A percentile compares a stretch with the other conserved stretches of the same genome.
phyloP scores from a whole-genome alignment of 2,113 vertebrate genomes.

The Podocnemis expansa region DNA sequence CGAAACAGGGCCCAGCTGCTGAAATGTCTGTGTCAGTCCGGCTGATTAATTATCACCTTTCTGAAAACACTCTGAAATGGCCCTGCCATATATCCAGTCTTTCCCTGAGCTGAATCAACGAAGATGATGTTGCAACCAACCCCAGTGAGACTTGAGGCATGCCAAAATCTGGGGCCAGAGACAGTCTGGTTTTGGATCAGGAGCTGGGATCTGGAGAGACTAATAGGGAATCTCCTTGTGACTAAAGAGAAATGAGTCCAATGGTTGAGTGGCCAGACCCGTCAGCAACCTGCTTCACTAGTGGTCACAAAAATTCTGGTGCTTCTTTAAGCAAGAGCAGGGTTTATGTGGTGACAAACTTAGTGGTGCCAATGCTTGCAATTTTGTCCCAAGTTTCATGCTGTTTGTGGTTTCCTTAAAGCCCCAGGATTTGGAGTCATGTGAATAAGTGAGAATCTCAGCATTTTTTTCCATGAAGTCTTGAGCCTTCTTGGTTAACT shows the following conservation, averaged over 20 bases:
- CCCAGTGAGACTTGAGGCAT: background rate
- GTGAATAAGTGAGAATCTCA: too few species aligned
- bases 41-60: background rate
- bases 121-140: background rate
- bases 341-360: background rate
- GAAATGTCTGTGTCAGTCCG: background rate
- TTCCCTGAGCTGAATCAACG: background rate
- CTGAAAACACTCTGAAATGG: background rate
- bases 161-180: background rate
- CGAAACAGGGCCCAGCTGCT: too few species aligned
- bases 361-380: background rate
- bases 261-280: background rate
- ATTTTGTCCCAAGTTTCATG: background rate
- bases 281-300: background rate
- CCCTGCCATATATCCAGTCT: background rate
- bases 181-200: background rate
- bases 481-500: too few species aligned
- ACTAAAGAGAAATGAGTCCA: background rate
- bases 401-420: background rate
- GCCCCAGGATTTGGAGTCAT: background rate
- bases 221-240: background rate
- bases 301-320: background rate
- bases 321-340: background rate
- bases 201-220: background rate
- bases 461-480: too few species aligned